phyloP scores from a whole-genome alignment of 2,797 vertebrate species.

The Serranus cabrilla region DNA sequence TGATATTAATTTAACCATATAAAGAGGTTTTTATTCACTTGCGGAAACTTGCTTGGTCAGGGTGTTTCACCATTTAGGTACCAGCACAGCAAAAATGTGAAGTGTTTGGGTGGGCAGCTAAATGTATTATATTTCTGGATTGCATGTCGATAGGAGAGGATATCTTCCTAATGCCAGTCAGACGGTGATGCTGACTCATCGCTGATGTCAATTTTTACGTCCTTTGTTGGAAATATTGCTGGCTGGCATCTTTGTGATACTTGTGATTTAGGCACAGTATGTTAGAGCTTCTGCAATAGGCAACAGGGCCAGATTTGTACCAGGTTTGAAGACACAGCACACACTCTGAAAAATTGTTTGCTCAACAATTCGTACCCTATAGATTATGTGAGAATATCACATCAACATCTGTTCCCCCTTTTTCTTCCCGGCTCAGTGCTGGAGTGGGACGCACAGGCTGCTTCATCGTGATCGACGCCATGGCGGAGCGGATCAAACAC shows the following conservation, averaged over 20 bases:
- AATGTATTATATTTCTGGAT: slow-evolving; percentile 77
- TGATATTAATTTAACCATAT: slow-evolving; percentile 67
- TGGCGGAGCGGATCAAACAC: slow-evolving; percentile 98
- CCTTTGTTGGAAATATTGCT: slow-evolving; percentile 72
- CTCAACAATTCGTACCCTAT: neutral
- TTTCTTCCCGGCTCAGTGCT: neutral
- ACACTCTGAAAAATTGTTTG: slow-evolving; percentile 23
- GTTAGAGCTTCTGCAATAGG: slow-evolving; percentile 16
- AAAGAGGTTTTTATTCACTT: slow-evolving; percentile 68
- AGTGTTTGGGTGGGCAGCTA: slow-evolving; percentile 78
- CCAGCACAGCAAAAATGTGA: slow-evolving; percentile 77
- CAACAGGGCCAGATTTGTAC: slow-evolving; percentile 40
- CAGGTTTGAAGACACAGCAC: slow-evolving; percentile 23
- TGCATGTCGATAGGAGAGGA: slow-evolving; percentile 68
- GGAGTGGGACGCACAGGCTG: slow-evolving; percentile 97
- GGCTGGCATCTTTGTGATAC: slow-evolving; percentile 63
- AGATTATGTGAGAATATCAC: slow-evolving; percentile 35
- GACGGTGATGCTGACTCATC: slow-evolving; percentile 73
- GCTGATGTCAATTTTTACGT: slow-evolving; percentile 72
- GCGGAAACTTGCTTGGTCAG: slow-evolving; percentile 75
- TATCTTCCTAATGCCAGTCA: slow-evolving; percentile 69
- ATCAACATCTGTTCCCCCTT: slow-evolving; percentile 11
- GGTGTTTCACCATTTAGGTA: slow-evolving; percentile 63
- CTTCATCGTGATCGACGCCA: slow-evolving; percentile 99
- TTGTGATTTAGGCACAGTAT: slow-evolving; percentile 56